Evolutionary conservation across 1,140 invertebrate genomes (phyloP).

Genomic region (Drosophila neocordata): DNA sequence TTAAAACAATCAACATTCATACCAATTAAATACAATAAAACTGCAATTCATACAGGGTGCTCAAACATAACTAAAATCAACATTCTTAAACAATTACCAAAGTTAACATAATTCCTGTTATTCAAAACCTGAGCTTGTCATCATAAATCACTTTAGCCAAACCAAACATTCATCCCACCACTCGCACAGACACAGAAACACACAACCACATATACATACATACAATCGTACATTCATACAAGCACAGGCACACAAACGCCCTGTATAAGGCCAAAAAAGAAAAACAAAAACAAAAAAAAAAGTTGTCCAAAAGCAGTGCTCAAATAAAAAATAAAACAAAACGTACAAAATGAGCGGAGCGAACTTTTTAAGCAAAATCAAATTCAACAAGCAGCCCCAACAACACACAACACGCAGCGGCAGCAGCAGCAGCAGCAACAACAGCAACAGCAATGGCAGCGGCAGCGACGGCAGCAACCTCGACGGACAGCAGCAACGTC

Average conservation of each 20-base stretch:
- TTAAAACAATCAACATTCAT: background rate
- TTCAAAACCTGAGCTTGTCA: conserved; percentile 55
- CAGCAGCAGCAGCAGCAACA: conserved; percentile 36
- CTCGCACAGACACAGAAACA: background rate
- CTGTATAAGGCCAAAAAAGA: conserved; percentile 26
- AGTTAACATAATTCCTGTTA: conserved; percentile 36
- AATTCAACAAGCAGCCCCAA: conserved; percentile 54
- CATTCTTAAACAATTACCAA: conserved; percentile 10
- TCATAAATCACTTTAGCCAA: conserved; percentile 56
- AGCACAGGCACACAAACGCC: conserved; percentile 36
- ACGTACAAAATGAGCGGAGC: conserved; percentile 59
- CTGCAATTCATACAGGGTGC: background rate
- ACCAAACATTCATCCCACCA: conserved; percentile 42
- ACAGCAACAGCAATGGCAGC: conserved; percentile 37
- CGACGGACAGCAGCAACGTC: conserved; percentile 45
- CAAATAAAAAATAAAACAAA: conserved; percentile 53
- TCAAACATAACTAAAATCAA: background rate
- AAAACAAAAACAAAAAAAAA: conserved; percentile 32
- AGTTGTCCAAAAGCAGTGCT: conserved; percentile 62
- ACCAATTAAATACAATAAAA: background rate
- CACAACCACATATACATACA: too few relatives aligned
- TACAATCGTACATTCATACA: background rate
- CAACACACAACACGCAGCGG: conserved; percentile 23
- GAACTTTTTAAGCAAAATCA: conserved; percentile 71
- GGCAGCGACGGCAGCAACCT: conserved; percentile 23